phyloP scores from a whole-genome alignment of 2,797 vertebrate genomes.

The Denticeps clupeoides region DNA sequence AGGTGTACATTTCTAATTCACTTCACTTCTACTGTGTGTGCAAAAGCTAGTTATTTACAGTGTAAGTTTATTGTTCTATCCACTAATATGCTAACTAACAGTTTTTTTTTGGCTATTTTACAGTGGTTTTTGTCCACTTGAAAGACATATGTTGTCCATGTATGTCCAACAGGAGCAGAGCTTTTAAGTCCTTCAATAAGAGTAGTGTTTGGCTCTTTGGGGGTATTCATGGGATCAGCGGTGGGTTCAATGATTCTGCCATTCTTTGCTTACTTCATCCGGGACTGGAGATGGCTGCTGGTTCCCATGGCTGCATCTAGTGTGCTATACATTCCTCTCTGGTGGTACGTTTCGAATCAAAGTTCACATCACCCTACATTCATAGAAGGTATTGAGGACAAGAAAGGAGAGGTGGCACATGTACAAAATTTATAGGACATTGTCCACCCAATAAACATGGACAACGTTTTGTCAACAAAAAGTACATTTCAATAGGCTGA shows the following conservation, averaged over 20 bases:
- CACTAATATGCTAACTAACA: too few species aligned
- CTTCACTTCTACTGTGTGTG: too few species aligned
- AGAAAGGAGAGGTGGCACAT: too few species aligned
- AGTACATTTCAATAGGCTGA: constrained; percentile 39
- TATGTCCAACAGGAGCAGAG: constrained; percentile 61
- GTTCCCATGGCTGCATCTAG: constrained; percentile 60
- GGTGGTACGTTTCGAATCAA: constrained; percentile 67
- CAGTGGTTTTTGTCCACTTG: background rate
- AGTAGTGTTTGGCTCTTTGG: constrained; percentile 69
- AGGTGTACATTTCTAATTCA: background rate
- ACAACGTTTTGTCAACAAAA: background rate
- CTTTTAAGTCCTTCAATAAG: constrained; percentile 64
- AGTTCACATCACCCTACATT: too few species aligned
- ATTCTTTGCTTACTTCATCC: constrained; percentile 61
- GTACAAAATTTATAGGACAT: too few species aligned
- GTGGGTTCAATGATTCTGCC: constrained; percentile 76
- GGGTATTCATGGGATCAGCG: constrained; percentile 71
- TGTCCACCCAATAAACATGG: background rate
- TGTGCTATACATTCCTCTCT: constrained; percentile 60
- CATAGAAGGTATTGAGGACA: too few species aligned
- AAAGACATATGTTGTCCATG: too few species aligned
- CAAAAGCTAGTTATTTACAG: too few species aligned
- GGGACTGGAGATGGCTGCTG: constrained; percentile 67
- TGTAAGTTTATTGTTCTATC: too few species aligned
- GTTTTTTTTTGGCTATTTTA: too few species aligned